These are phyloP conservation scores for Stegodyphus dumicola DNA, from an alignment of 1,140 invertebrate species.

Conservation along the genomic window DNA sequence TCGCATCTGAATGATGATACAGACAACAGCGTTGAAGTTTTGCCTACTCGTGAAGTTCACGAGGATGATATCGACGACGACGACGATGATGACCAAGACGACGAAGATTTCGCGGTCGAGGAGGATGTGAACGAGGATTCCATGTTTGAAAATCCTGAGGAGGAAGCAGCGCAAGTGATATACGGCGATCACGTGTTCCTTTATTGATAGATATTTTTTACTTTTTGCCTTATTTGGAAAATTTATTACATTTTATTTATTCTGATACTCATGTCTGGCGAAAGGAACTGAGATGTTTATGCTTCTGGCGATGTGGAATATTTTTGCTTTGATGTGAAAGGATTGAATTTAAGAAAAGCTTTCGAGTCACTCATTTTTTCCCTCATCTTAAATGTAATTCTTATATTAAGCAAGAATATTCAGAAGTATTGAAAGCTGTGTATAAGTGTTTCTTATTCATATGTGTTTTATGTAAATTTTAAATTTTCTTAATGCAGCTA, in stretches of 20 bases:
- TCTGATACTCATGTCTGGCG: no score
- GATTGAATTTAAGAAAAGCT: no score
- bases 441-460: neutral
- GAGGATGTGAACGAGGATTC: conserved; percentile 7
- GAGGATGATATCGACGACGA: conserved; percentile 18
- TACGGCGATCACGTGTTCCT: conserved; percentile 52
- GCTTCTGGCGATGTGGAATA: no score
- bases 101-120: neutral
- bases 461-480: neutral
- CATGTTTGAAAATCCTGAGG: conserved; percentile 47
- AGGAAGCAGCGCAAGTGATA: conserved; percentile 47
- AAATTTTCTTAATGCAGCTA: neutral
- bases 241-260: no score
- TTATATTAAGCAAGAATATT: neutral
- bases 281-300: no score
- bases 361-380: no score
- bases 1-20: neutral
- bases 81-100: conserved; percentile 24
- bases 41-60: neutral
- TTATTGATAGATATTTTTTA: conserved; percentile 1
- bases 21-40: neutral
- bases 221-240: no score
- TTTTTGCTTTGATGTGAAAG: no score
- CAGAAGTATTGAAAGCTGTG: neutral
- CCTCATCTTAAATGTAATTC: no score